These are phyloP conservation scores for Drosophila nr. perissopoda DNA, from an alignment of 2,888 invertebrate genomes.

Conservation along the genomic window DNA sequence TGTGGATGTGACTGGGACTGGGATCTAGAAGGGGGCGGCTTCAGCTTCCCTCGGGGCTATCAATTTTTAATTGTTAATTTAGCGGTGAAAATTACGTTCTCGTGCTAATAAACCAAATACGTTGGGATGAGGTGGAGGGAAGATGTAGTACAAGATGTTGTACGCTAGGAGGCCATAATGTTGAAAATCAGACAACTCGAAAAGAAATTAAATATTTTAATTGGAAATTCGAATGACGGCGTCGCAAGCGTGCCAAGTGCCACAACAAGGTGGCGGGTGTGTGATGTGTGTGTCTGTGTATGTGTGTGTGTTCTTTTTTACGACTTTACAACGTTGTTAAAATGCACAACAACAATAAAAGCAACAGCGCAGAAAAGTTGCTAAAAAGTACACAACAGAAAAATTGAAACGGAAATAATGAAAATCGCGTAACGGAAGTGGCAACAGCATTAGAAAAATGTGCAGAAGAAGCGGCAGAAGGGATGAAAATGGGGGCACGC, in stretches of 20 bases:
- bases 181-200: conserved; percentile 72
- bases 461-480: neutral
- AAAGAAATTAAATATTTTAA: conserved; percentile 82
- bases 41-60: conserved; percentile 65
- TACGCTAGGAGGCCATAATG: conserved; percentile 23
- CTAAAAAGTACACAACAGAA: conserved; percentile 71
- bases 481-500: neutral
- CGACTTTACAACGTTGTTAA: conserved; percentile 81
- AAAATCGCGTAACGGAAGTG: conserved; percentile 80
- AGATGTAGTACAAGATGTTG: conserved; percentile 37
- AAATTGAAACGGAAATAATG: conserved; percentile 83
- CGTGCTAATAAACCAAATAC: conserved; percentile 55
- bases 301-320: conserved; percentile 55
- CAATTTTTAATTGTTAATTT: conserved; percentile 81
- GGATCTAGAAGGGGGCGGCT: neutral
- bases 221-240: conserved; percentile 78
- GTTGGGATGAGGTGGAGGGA: neutral
- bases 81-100: conserved; percentile 77
- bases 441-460: conserved; percentile 72
- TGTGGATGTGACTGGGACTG: conserved; percentile 7
- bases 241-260: conserved; percentile 30
- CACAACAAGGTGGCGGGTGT: neutral
- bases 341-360: conserved; percentile 53
- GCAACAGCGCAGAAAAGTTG: conserved; percentile 50
- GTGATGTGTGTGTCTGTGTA: conserved; percentile 8